A percentile compares a stretch with the other conserved stretches of the same genome.
Conservation (phyloP, 2,888 invertebrate species). For the Acleris emargana region DNA sequence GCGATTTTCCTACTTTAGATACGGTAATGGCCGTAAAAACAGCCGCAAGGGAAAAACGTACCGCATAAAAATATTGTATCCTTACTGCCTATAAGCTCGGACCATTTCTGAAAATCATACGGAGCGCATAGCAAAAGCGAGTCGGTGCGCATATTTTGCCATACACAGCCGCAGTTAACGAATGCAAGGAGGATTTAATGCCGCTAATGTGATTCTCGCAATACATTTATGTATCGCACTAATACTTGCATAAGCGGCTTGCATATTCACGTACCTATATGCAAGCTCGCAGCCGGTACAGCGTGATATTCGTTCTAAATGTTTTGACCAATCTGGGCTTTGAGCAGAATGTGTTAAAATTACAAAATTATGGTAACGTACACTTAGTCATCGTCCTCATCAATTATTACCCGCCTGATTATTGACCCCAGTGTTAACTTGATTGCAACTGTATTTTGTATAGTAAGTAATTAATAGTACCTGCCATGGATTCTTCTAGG, state of each 20-base stretch:
- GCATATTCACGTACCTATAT: conserved; percentile 39
- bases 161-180: conserved; percentile 72
- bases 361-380: conserved; percentile 8
- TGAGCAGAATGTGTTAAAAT: neutral
- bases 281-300: conserved; percentile 18
- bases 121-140: conserved; percentile 72
- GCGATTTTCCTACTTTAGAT: conserved; percentile 82
- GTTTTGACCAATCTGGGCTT: conserved; percentile 18
- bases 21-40: conserved; percentile 79
- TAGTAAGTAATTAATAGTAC: too few relatives aligned
- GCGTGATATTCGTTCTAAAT: conserved; percentile 34
- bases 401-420: too few relatives aligned
- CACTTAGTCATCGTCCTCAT: too few relatives aligned
- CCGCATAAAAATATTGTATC: conserved; percentile 82
- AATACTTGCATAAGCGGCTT: conserved; percentile 55
- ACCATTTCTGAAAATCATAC: conserved; percentile 84
- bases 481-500: too few relatives aligned
- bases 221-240: conserved; percentile 67
- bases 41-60: conserved; percentile 71
- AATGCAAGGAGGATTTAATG: conserved; percentile 81
- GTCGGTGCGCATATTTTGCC: conserved; percentile 79
- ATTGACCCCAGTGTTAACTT: too few relatives aligned
- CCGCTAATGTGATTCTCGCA: conserved; percentile 76
- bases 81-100: conserved; percentile 73
- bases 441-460: too few relatives aligned